Percentiles rank a stretch among this genome's conserved stretches.
Evolutionary conservation across 2,888 invertebrate genomes (phyloP).

Genomic region (Latrodectus hesperus): DNA sequence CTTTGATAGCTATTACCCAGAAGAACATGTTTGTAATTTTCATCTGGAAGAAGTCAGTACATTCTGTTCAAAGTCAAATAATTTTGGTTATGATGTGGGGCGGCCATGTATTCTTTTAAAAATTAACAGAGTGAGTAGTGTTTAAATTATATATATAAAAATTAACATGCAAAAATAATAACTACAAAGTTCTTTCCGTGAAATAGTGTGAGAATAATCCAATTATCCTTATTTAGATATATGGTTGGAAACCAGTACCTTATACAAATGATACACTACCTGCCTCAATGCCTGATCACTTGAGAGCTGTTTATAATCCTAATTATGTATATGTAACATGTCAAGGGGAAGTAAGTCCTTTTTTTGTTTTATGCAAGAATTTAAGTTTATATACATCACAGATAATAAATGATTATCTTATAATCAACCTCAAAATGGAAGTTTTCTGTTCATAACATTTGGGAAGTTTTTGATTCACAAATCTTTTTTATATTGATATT

Average conservation of each 20-base stretch:
- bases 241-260: conserved; percentile 87
- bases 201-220: too few species aligned
- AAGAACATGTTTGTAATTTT: conserved; percentile 61
- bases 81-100: conserved; percentile 90
- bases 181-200: too few species aligned
- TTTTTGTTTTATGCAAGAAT: background rate
- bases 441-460: too few species aligned
- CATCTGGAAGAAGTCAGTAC: conserved; percentile 57
- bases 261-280: conserved; percentile 82
- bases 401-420: too few species aligned
- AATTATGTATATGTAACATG: conserved; percentile 93
- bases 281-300: conserved; percentile 83
- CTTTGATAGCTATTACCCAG: conserved; percentile 29
- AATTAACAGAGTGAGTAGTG: conserved; percentile 87
- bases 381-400: too few species aligned
- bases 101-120: conserved; percentile 96
- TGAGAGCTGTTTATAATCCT: conserved; percentile 82
- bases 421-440: too few species aligned
- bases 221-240: conserved; percentile 81
- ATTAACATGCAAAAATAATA: too few species aligned
- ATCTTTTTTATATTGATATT: too few species aligned
- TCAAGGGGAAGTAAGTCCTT: conserved; percentile 83
- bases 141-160: background rate
- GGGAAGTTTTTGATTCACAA: too few species aligned
- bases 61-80: conserved; percentile 79